These are phyloP conservation scores for Globia sparganii DNA, from an alignment of 2,888 invertebrate species.

Conservation along the genomic window DNA sequence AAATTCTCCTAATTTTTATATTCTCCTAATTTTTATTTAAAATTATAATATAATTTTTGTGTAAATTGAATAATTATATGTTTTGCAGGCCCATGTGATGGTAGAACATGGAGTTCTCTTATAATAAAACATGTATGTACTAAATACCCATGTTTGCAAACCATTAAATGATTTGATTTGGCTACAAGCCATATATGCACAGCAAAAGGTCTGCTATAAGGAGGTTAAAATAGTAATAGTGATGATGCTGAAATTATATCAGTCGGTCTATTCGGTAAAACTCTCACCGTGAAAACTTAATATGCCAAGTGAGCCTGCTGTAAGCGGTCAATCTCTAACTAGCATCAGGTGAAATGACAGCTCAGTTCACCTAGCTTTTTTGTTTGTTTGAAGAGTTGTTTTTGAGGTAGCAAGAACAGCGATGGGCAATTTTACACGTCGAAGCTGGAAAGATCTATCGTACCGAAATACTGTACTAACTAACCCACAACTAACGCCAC, in stretches of 20 bases:
- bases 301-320: neutral
- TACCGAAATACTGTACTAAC: neutral
- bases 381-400: neutral
- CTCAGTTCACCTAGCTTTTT: neutral
- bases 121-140: no score
- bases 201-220: neutral
- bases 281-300: neutral
- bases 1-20: no score
- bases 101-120: no score
- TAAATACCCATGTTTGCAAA: no score
- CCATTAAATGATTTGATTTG: no score
- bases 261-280: neutral
- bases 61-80: no score
- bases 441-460: neutral
- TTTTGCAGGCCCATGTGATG: no score
- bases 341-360: neutral
- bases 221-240: neutral
- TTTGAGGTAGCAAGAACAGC: neutral
- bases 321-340: neutral
- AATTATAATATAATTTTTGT: no score
- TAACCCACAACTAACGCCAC: neutral
- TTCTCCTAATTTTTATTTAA: no score
- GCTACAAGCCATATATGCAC: no score
- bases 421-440: neutral
- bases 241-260: neutral